Conservation (phyloP, 2,888 invertebrate species). For the Eledone cirrhosa region DNA sequence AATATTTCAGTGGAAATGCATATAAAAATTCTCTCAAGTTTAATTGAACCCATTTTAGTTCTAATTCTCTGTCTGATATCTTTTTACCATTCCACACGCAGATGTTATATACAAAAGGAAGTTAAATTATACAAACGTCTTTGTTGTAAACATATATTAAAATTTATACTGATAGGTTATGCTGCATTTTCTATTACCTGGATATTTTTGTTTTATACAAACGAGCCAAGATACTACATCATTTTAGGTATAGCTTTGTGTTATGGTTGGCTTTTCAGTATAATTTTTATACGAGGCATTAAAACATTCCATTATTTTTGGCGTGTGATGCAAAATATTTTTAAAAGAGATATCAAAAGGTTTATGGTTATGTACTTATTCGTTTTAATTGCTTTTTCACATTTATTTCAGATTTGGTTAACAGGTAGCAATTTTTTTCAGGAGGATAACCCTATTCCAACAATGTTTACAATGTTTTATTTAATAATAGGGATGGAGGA, state of each 20-base stretch:
- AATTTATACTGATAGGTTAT: too few relatives aligned
- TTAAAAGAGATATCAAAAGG: constrained; percentile 57
- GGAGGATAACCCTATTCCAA: constrained; percentile 45
- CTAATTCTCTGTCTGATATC: too few relatives aligned
- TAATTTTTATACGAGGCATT: constrained; percentile 62
- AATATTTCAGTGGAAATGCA: too few relatives aligned
- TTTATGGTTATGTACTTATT: constrained; percentile 62
- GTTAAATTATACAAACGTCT: too few relatives aligned
- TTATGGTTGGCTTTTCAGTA: constrained; percentile 62
- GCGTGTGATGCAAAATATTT: constrained; percentile 62
- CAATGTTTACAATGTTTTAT: constrained; percentile 61
- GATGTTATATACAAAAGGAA: too few relatives aligned
- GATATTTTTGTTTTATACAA: too few relatives aligned
- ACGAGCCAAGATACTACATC: too few relatives aligned
- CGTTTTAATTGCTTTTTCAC: constrained; percentile 61
- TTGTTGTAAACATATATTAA: too few relatives aligned
- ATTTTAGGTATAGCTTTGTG: constrained; percentile 37
- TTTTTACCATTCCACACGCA: too few relatives aligned
- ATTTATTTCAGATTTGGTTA: constrained; percentile 59
- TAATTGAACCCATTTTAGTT: too few relatives aligned
- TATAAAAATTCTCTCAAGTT: too few relatives aligned
- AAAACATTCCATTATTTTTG: constrained; percentile 61
- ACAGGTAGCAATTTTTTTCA: constrained; percentile 46
- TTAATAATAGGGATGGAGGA: constrained; percentile 63
- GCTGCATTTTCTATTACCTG: too few relatives aligned